These are phyloP conservation scores for Motacilla alba DNA, from an alignment of 2,113 vertebrate genomes.

Conservation along the genomic window DNA sequence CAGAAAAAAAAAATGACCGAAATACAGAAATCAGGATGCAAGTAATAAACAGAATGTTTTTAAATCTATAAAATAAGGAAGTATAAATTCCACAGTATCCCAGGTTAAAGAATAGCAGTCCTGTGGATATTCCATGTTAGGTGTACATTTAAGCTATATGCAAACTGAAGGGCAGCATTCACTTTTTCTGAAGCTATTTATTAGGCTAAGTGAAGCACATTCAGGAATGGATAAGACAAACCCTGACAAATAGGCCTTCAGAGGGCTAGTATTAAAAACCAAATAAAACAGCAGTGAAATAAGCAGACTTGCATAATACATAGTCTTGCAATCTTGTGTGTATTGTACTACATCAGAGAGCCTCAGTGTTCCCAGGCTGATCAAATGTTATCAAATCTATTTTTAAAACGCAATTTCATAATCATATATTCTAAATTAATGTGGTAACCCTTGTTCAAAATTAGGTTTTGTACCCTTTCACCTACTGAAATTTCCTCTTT, in stretches of 20 bases:
- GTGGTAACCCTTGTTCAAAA: background rate
- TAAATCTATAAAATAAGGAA: background rate
- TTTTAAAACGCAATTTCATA: background rate
- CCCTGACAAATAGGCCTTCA: background rate
- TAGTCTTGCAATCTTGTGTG: background rate
- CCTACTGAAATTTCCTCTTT: background rate
- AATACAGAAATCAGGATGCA: background rate
- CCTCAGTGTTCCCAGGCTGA: background rate
- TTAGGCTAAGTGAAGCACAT: background rate
- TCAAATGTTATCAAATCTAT: background rate
- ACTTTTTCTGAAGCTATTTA: background rate
- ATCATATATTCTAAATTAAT: background rate
- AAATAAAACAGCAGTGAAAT: background rate
- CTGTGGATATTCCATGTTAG: background rate
- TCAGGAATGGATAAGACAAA: background rate
- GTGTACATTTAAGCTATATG: background rate
- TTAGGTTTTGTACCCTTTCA: background rate
- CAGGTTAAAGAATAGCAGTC: background rate
- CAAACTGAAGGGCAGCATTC: background rate
- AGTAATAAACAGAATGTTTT: background rate
- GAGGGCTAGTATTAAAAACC: background rate
- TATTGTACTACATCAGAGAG: background rate
- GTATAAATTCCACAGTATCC: background rate
- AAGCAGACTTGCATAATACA: background rate
- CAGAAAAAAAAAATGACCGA: background rate